Evolutionary conservation across 2,113 vertebrate species (phyloP), one percentile per base, ranked within the genome.

Genomic region (Chloebia gouldiae): DNA sequence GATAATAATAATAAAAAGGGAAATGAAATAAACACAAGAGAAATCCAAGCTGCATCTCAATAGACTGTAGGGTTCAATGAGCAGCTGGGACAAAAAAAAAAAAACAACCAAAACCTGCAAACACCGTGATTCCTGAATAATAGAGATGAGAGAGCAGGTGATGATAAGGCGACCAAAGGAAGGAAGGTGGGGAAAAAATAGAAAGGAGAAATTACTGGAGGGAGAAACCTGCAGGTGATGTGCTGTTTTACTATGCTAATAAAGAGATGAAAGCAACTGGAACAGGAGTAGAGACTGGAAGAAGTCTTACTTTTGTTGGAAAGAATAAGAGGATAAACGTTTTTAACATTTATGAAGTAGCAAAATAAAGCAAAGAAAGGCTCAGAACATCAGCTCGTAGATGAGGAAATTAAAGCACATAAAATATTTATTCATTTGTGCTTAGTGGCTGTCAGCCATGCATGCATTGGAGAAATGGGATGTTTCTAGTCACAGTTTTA

Each of bases 401-500:
- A 96, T 95, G 98, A 96, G 97, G 92, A 98, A 98, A 98, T 97
- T 97, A 97, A 97, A 97, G 96, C 28, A 63, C 95, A 96, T 97
- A 88, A 98, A 97, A 97, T 97, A 97, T 97, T 97, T 96, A 97
- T 95, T 88, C 69, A 50, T 88, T 76, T 53, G 85, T 93, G 92
- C 97, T 96, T 47, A 19, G 70, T 13, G 49, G 96, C 56, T 72
- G 94, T 93, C 95, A 92, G 94, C 96, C 80, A 45, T 51, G 94
- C 39, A 2, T 56, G 85, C 60, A 17, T 39, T 73, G 88, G 45
- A 80, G 88, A 85, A 88, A 83, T 33, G 73, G 88, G 14, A 47
- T 25, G 63, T 83, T 97, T 90, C 94, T 88, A 96, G 93, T 93
- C 71, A 68, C 56, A 15, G 78, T 50, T 95, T 89, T 50, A 90